Percentiles rank a stretch among this genome's conserved stretches.
These are phyloP conservation scores for Ormyrus nitidulus DNA, from an alignment of 2,888 invertebrate genomes.

Conservation along the genomic window DNA sequence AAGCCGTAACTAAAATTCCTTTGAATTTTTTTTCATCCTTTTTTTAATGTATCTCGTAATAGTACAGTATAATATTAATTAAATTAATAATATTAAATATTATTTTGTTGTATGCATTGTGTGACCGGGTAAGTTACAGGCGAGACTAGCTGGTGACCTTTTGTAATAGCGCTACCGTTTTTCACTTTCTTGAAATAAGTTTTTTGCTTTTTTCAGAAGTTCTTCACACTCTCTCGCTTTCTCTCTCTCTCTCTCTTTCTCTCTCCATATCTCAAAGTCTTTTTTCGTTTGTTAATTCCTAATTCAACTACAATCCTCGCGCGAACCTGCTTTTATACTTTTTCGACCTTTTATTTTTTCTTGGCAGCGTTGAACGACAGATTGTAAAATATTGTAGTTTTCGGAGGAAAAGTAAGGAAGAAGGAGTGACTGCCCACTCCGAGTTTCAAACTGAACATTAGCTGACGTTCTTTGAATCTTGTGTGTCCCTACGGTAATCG, in stretches of 20 bases:
- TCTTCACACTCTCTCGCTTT: constrained; percentile 42
- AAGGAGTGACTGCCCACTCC: constrained; percentile 64
- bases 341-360: constrained; percentile 50
- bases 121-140: constrained; percentile 74
- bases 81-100: constrained; percentile 74
- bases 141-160: constrained; percentile 73
- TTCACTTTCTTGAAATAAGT: constrained; percentile 58
- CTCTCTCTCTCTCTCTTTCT: constrained; percentile 3
- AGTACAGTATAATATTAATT: constrained; percentile 74
- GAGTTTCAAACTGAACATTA: constrained; percentile 60
- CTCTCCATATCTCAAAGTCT: constrained; percentile 28
- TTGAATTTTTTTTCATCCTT: constrained; percentile 67
- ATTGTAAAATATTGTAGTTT: constrained; percentile 63
- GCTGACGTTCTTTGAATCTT: constrained; percentile 52
- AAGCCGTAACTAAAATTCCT: constrained; percentile 51
- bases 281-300: constrained; percentile 18
- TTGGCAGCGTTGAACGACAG: constrained; percentile 71
- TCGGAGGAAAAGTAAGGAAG: not conserved
- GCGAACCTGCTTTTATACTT: constrained; percentile 39
- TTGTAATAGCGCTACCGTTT: constrained; percentile 69
- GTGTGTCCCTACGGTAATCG: not conserved
- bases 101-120: constrained; percentile 72
- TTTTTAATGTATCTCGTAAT: constrained; percentile 74
- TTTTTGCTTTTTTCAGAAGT: constrained; percentile 45
- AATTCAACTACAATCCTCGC: constrained; percentile 35